Conservation (phyloP, 2,888 invertebrate genomes). For the Nezara viridula region DNA sequence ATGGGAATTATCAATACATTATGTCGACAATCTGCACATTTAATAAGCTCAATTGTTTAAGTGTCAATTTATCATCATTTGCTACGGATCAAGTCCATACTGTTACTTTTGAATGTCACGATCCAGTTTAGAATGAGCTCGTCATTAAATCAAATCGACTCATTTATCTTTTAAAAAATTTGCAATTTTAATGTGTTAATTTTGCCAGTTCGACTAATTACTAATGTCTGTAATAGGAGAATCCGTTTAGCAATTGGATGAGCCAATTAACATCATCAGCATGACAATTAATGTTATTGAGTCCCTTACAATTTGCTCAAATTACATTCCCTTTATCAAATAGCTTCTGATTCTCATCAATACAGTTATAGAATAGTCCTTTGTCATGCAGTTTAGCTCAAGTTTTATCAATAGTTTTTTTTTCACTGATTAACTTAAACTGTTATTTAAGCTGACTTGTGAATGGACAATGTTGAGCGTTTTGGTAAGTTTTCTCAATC, state of each 20-base stretch:
- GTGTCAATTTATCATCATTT: no score
- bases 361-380: background rate
- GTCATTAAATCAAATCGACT: background rate
- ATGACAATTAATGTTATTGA: background rate
- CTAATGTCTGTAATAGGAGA: background rate
- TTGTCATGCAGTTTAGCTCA: no score
- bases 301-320: background rate
- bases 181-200: background rate
- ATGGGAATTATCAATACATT: no score
- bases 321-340: background rate
- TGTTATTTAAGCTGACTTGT: no score
- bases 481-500: no score
- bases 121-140: background rate
- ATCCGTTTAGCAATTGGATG: background rate
- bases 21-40: no score
- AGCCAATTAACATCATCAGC: background rate
- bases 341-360: background rate
- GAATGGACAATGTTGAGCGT: no score
- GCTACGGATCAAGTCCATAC: no score
- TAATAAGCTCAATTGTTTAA: no score
- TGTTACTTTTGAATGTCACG: background rate
- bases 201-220: background rate
- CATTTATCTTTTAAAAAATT: background rate
- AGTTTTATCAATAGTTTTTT: no score
- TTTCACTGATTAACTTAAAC: no score